A percentile compares a stretch with the other conserved stretches of the same genome.
phyloP scores from a whole-genome alignment of 2,797 vertebrate genomes.

The Gallinago nigripennis region DNA sequence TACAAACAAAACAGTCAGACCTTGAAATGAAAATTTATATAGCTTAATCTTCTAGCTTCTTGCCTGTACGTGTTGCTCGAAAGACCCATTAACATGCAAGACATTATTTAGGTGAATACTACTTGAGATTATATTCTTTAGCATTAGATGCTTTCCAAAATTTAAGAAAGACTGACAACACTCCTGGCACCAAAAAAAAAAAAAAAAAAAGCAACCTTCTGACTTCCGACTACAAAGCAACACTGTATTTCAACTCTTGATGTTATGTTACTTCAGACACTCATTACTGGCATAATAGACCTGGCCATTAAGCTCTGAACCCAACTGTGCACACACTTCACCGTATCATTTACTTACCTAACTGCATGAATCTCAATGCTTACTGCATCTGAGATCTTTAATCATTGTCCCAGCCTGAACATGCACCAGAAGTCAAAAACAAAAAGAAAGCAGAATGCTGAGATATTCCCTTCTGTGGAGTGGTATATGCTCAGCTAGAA shows the following conservation, averaged over 20 bases:
- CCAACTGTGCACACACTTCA: neutral
- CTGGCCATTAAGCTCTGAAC: neutral
- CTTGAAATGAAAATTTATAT: slow-evolving; percentile 17
- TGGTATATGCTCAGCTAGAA: neutral
- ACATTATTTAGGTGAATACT: neutral
- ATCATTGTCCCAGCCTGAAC: neutral
- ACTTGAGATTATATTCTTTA: neutral
- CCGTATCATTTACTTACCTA: neutral
- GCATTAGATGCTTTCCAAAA: neutral
- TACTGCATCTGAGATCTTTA: neutral
- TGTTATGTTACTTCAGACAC: neutral
- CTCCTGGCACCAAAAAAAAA: neutral
- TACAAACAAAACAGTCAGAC: slow-evolving; percentile 13
- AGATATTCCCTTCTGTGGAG: neutral
- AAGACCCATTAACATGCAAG: neutral
- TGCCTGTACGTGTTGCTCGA: neutral
- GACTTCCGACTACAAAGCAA: neutral
- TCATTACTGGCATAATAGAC: neutral
- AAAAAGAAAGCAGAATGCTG: neutral
- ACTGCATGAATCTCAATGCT: neutral
- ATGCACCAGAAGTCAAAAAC: neutral
- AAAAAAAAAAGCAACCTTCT: neutral
- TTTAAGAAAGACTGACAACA: neutral
- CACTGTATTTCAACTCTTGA: neutral
- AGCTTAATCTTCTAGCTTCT: slow-evolving; percentile 12